Conservation (phyloP, 2,888 invertebrate species). For the Rhagonycha lutea region DNA sequence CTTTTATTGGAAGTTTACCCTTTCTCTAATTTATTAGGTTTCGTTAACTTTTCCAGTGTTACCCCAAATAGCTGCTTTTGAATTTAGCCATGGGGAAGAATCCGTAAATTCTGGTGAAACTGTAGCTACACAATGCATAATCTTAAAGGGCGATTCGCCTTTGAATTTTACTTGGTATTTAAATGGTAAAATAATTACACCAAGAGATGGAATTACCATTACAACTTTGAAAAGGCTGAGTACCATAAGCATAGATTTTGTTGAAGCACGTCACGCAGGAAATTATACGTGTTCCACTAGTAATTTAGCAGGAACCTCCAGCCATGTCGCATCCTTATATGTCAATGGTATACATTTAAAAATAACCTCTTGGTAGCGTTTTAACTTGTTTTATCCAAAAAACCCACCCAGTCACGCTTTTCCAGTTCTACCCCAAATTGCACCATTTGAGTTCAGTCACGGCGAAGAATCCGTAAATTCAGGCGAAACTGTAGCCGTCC, state of each 20-base stretch:
- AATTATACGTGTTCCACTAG: constrained; percentile 68
- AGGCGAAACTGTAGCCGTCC: constrained; percentile 67
- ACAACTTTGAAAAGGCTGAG: constrained; percentile 61
- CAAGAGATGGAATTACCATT: constrained; percentile 51
- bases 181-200: constrained; percentile 63
- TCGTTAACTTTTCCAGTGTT: constrained; percentile 41
- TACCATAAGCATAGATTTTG: constrained; percentile 55
- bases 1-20: too few relatives aligned
- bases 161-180: constrained; percentile 73
- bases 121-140: constrained; percentile 69
- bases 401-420: not conserved
- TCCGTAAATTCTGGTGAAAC: constrained; percentile 63
- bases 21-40: too few relatives aligned
- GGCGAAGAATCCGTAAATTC: constrained; percentile 55
- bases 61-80: constrained; percentile 62
- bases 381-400: not conserved
- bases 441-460: constrained; percentile 61
- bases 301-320: constrained; percentile 54
- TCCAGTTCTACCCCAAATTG: constrained; percentile 58
- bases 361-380: not conserved
- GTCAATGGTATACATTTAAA: constrained; percentile 55
- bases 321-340: constrained; percentile 46
- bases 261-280: constrained; percentile 67
- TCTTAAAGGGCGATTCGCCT: constrained; percentile 72
- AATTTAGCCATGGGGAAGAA: constrained; percentile 55